Base-by-base conservation (phyloP, 1,140 invertebrate species). In the Sitophilus oryzae region DNA sequence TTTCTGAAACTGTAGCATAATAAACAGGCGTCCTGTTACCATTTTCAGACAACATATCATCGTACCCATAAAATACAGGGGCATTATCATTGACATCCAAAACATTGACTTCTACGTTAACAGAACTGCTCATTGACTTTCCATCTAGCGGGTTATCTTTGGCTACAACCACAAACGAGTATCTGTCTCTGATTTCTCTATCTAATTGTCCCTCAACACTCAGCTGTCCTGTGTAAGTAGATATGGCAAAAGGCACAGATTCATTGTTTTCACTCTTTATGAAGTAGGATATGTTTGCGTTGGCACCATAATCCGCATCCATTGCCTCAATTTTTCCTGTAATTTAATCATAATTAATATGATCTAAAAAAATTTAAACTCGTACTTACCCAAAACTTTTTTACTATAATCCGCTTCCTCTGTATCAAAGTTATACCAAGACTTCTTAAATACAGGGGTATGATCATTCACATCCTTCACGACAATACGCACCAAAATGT, bases 391-490 rank as follows among this genome's bases (percentile, higher is more conserved):
- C 20, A 89, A 71, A 2, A 87, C 75, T 44, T 79, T 78, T 22
- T 82, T 77, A 4, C 82, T 76, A 66, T 88, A 86, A 37, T 77
- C 76, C 1, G 89, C 86, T 74, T 95, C 92, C 14, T 84, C 74
- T 0, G 91, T 77, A 57, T 89, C 84, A 65, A 93, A 93, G 11
- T 79, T 83, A 69, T 93, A 95, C 78, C 82, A 86, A 1, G 83
- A 78, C 62, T 88, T 83, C 56, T 82, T 83, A 59, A 94, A 95
- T 38, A 82, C 79, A 0, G 91, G 91, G 11, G 84, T 79, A 67
- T 93, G 89, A 66, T 94, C 86, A 66, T 95, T 95, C 0, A 92
- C 79, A 70, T 94, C 91, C 56, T 82, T 81, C 0, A 93, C 75
- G 21, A 77, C 73, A 0, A 86, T 72, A 45, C 84, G 79, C 0